Evolutionary conservation across 2,113 vertebrate species (phyloP).

Genomic region (Uria aalge): DNA sequence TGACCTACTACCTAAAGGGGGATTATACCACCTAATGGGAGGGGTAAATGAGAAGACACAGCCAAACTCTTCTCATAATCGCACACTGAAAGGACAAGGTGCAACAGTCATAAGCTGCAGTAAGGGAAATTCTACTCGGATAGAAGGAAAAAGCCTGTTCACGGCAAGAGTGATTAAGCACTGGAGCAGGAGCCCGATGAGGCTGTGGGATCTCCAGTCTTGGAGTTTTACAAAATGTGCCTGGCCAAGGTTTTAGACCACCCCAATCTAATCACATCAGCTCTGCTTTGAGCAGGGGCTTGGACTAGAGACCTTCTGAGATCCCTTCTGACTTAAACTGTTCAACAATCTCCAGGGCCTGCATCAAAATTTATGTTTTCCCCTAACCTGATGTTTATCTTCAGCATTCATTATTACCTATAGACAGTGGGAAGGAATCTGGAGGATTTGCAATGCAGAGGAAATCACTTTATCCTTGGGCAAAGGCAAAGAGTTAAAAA

Average conservation of each 20-base stretch:
- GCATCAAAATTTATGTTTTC: not conserved
- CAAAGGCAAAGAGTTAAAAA: not conserved
- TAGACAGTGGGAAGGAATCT: not conserved
- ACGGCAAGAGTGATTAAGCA: slow-evolving; percentile 45
- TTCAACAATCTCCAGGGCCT: not conserved
- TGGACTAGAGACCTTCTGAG: not conserved
- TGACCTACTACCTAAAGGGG: not conserved
- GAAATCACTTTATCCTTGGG: not conserved
- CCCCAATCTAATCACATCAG: not conserved
- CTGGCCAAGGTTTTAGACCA: not conserved
- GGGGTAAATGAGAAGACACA: not conserved
- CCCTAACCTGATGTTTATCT: not conserved
- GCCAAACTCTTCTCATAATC: not conserved
- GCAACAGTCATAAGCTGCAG: not conserved
- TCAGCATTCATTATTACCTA: not conserved
- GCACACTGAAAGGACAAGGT: not conserved
- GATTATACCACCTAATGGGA: not conserved
- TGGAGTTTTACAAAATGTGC: not conserved
- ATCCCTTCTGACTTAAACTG: not conserved
- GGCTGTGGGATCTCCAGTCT: not conserved
- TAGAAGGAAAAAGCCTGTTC: not conserved
- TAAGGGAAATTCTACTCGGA: not conserved
- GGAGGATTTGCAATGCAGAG: not conserved
- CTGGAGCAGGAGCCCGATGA: not conserved
- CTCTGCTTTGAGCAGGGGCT: not conserved